Percentiles rank a stretch among this genome's conserved stretches.
These are phyloP conservation scores for Pitta sordida DNA, from an alignment of 2,113 vertebrate genomes.

Conservation along the genomic window DNA sequence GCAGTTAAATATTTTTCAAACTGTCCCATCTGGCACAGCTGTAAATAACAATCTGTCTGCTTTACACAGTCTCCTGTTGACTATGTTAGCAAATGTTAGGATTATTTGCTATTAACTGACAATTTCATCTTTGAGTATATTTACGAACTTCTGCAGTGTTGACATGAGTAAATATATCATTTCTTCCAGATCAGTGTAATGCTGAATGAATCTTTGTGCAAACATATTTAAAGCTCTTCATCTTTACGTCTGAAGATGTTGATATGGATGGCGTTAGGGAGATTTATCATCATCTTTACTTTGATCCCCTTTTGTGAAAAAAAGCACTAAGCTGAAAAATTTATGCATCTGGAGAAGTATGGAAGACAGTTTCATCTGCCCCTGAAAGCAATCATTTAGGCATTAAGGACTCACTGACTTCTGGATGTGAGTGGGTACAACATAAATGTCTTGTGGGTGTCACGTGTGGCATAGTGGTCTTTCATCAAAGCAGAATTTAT, in stretches of 20 bases:
- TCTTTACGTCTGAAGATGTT: background rate
- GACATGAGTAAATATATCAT: background rate
- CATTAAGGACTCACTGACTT: background rate
- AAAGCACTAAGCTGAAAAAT: background rate
- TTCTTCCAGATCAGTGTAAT: background rate
- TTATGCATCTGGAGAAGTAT: background rate
- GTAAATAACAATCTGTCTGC: conserved; percentile 20
- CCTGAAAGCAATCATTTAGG: background rate
- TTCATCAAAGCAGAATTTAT: background rate
- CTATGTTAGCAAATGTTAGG: background rate
- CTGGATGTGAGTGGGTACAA: background rate
- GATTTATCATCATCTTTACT: background rate
- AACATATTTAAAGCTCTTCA: background rate
- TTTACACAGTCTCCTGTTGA: background rate
- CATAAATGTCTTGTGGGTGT: background rate
- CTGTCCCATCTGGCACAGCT: background rate
- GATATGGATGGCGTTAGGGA: background rate
- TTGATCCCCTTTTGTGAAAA: background rate
- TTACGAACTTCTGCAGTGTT: background rate
- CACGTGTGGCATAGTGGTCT: background rate
- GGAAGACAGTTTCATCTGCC: background rate
- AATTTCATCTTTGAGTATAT: background rate
- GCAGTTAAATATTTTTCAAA: background rate
- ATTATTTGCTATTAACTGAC: background rate
- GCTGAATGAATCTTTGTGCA: background rate